Evolutionary conservation across 2,888 invertebrate genomes (phyloP), one percentile per base, ranked within the genome.

Genomic region (Sphaeridia pumilis): DNA sequence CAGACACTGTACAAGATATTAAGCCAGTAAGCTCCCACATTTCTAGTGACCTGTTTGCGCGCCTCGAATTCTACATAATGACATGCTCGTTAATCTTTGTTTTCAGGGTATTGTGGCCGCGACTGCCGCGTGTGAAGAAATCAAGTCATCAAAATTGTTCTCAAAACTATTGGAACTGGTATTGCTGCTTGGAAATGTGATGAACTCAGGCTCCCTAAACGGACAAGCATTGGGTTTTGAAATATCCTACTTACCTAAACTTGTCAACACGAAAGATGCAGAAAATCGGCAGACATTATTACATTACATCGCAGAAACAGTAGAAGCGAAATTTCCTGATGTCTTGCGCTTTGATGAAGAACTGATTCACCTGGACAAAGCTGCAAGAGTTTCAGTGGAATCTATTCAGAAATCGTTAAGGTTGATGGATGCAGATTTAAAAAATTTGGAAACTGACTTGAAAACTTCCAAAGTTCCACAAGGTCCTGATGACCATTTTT

Each of bases 201-300:
- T 98, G 87, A 97, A 97, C 71, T 82, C 89, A 0, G 94, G 94
- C 0, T 88, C 92, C 5, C 84, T 84, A 67, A 93, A 94, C 68
- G 93, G 87, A 1, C 87, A 87, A 60, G 90, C 94, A 0, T 86
- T 87, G 66, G 98, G 93, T 1, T 98, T 97, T 71, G 95, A 98
- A 72, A 89, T 98, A 66, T 92, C 84, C 69, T 95, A 87, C 69
- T 76, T 98, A 10, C 86, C 94, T 0, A 95, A 97, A 82, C 72
- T 89, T 59, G 83, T 84, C 2, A 80, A 84, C 55, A 89, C 88
- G n/a, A 97, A 97, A 73, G 89, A 94, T 68, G 74, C 84, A 38
- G 88, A 95, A 66, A 93, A 94, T 70, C 87, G 88, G 67, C 84
- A 84, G 58, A 97, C 94, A 0, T 72, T 98, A 22, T 75, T 97